phyloP scores from a whole-genome alignment of 2,113 vertebrate species.

The Coptodon bakossiorum region DNA sequence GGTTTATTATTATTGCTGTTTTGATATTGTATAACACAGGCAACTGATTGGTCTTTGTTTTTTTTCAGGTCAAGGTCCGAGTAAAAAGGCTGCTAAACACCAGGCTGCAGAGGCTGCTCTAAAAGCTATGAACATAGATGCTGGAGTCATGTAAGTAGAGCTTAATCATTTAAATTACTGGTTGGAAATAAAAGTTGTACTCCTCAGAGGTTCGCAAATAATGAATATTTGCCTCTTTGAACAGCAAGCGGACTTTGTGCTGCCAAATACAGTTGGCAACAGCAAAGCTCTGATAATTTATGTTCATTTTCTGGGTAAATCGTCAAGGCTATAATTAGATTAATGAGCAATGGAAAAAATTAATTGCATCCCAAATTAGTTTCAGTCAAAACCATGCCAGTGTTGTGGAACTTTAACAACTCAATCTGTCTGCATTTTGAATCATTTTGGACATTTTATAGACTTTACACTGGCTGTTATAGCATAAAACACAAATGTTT shows the following conservation, averaged over 20 bases:
- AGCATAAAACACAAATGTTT: not conserved
- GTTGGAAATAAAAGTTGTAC: not conserved
- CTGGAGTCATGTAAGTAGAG: constrained; percentile 70
- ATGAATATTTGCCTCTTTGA: not conserved
- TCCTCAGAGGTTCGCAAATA: not conserved
- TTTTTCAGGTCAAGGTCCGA: constrained; percentile 79
- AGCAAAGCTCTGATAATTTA: not conserved
- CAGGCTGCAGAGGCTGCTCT: constrained; percentile 82
- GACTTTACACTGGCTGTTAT: not conserved
- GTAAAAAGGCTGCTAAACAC: constrained; percentile 89
- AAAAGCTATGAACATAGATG: constrained; percentile 71
- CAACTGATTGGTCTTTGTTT: not conserved
- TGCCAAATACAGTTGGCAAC: not conserved
- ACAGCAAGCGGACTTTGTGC: not conserved
- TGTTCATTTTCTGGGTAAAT: not conserved
- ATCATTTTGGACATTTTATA: not conserved
- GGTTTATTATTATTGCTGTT: not conserved
- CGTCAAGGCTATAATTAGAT: not conserved
- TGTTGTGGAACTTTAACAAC: not conserved
- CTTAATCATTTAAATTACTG: not conserved
- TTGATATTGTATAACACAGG: not conserved
- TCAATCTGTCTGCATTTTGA: not conserved
- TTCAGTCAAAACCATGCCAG: not conserved
- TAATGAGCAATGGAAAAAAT: not conserved
- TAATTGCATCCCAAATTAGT: not conserved